Evolutionary conservation across 2,113 vertebrate species (phyloP).

Genomic region (Pluvialis apricaria): DNA sequence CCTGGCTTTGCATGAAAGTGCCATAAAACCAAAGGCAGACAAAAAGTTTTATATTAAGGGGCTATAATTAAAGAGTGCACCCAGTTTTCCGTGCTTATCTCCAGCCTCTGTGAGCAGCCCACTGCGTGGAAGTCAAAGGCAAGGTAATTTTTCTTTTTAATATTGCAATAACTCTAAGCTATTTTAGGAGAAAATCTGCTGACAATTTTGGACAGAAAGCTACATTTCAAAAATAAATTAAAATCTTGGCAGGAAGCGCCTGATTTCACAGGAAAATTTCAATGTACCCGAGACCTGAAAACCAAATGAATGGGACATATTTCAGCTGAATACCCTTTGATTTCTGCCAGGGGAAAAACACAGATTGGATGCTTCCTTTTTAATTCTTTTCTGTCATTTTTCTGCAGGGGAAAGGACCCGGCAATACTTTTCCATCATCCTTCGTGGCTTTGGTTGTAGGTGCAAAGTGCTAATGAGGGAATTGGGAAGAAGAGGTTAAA

Average conservation of each 20-base stretch:
- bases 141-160: conserved; percentile 58
- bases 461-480: neutral
- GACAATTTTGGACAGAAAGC: neutral
- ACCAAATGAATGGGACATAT: rapidly evolving
- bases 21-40: neutral
- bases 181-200: neutral
- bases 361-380: neutral
- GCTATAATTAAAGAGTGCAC: neutral
- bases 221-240: conserved; percentile 23
- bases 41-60: neutral
- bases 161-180: conserved; percentile 34
- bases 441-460: neutral
- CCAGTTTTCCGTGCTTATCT: neutral
- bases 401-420: neutral
- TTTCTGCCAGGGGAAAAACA: neutral
- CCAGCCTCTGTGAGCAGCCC: neutral
- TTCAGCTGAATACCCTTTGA: neutral
- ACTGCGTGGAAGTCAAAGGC: neutral
- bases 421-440: neutral
- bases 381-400: neutral
- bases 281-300: neutral
- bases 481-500: neutral
- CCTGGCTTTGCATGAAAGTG: conserved; percentile 4
- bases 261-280: conserved; percentile 1
- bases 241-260: neutral